phyloP scores from a whole-genome alignment of 2,888 invertebrate genomes.

The Buathra laborator region DNA sequence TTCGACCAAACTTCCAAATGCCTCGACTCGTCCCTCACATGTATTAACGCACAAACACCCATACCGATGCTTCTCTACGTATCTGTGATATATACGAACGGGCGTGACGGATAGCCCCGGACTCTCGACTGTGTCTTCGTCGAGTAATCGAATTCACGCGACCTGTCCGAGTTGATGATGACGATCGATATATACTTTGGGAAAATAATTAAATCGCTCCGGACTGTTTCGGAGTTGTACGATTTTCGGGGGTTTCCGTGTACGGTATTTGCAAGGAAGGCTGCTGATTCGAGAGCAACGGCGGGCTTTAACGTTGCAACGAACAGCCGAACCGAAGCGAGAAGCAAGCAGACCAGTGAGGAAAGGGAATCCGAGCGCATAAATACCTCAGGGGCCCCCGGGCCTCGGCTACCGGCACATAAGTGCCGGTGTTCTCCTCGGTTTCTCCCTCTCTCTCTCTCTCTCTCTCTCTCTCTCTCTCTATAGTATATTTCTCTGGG shows the following conservation, averaged over 20 bases:
- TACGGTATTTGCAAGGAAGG: background rate
- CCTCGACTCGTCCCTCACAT: conserved; percentile 3
- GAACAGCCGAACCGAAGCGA: conserved; percentile 51
- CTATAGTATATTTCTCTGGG: conserved; percentile 38
- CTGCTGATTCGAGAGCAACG: background rate
- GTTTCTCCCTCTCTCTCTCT: conserved; percentile 34
- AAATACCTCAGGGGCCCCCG: conserved; percentile 63
- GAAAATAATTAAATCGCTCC: no score
- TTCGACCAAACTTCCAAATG: conserved; percentile 48
- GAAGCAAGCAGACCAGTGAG: conserved; percentile 54
- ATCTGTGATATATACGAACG: no score
- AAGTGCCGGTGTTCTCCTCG: conserved; percentile 63
- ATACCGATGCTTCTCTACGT: no score
- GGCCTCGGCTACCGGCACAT: conserved; percentile 68
- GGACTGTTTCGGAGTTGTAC: background rate
- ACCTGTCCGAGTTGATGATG: no score
- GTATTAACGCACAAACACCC: background rate
- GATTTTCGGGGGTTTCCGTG: background rate
- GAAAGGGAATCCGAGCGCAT: conserved; percentile 68
- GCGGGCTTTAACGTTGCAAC: conserved; percentile 44
- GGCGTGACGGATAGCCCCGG: no score
- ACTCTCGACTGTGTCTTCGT: no score
- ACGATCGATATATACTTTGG: no score
- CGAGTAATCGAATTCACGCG: no score
- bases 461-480: conserved; percentile 44